Base-by-base conservation (phyloP, 2,113 vertebrate genomes). In the Peucedramus taeniatus region DNA sequence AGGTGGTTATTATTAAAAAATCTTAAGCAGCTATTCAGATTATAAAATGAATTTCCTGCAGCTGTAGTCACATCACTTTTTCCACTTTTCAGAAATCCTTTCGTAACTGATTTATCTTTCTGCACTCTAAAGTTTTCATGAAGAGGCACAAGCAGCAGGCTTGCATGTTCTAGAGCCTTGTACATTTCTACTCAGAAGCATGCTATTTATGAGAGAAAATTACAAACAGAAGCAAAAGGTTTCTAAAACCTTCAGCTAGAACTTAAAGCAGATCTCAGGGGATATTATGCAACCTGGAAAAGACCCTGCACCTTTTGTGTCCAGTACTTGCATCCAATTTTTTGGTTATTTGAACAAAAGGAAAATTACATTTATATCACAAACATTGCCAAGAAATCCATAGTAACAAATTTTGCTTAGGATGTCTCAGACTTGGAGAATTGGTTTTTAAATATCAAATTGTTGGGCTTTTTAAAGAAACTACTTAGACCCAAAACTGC, bases 31-130 rank as follows among this genome's bases (percentile, higher is more conserved):
- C 75, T 88, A 94, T 96, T 95, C 91, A 96, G 76, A 94, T 91
- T 85, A 81, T 86, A 92, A 96, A 92, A 96, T 94, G 68, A 83
- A 91, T 95, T 94, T 96, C 93, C 88, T 94, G 94, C 95, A 97
- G 88, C 87, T 96, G 89, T 94, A 97, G 72, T 92, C 90, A 66
- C 75, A 95, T 92, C 64, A 86, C 79, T 95, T 94, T 94, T 71
- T 47, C 80, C 89, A 97, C 61, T 94, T 94, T 64, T 96, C 82
- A 87, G 71, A 88, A 94, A 87, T 88, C 72, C 80, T 94, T 87
- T 44, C 90, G 56, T 75, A 83, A 90, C 92, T 53, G 40, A 66
- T 87, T 82, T 95, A 64, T 93, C 82, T 92, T 92, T 81, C 86
- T 83, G 13, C 35, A 10, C 79, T 49, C 35, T 33, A 0, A 94